These are phyloP conservation scores for Minunthozetes semirufus DNA, from an alignment of 2,888 invertebrate species.

Conservation along the genomic window DNA sequence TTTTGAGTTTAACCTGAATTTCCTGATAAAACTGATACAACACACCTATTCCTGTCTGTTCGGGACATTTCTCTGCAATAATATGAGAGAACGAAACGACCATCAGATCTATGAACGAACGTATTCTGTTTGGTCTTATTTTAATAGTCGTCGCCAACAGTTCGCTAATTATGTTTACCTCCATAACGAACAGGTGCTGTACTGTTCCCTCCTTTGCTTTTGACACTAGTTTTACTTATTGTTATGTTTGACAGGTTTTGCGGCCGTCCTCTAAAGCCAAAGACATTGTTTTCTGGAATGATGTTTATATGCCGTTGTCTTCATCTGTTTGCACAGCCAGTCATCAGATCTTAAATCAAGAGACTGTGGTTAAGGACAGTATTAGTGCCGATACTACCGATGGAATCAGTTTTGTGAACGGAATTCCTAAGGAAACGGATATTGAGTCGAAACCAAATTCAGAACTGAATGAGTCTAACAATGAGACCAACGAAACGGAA, in stretches of 20 bases:
- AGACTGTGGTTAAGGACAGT: not conserved
- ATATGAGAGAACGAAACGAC: conserved; percentile 45
- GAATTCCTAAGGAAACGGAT: not conserved
- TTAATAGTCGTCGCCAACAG: conserved; percentile 57
- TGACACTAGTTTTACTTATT: conserved; percentile 26
- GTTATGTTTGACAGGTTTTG: conserved; percentile 59
- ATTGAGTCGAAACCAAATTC: not conserved
- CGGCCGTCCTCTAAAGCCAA: conserved; percentile 80
- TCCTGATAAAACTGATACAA: conserved; percentile 87
- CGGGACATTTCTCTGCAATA: conserved; percentile 90
- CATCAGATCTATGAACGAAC: conserved; percentile 46
- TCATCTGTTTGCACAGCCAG: not conserved
- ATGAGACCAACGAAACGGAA: conserved; percentile 14
- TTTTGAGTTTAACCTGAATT: conserved; percentile 91
- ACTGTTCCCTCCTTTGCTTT: not conserved
- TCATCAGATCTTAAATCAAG: not conserved
- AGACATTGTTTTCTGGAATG: conserved; percentile 73
- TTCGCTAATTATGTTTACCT: conserved; percentile 81
- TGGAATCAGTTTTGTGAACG: not conserved
- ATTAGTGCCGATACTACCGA: not conserved
- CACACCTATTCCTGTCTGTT: conserved; percentile 94
- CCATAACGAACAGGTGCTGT: conserved; percentile 53
- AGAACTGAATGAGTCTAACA: not conserved
- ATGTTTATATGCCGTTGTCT: conserved; percentile 57
- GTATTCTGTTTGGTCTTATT: conserved; percentile 80